Conservation (phyloP, 2,797 vertebrate genomes). For the Adelosebastes latens region DNA sequence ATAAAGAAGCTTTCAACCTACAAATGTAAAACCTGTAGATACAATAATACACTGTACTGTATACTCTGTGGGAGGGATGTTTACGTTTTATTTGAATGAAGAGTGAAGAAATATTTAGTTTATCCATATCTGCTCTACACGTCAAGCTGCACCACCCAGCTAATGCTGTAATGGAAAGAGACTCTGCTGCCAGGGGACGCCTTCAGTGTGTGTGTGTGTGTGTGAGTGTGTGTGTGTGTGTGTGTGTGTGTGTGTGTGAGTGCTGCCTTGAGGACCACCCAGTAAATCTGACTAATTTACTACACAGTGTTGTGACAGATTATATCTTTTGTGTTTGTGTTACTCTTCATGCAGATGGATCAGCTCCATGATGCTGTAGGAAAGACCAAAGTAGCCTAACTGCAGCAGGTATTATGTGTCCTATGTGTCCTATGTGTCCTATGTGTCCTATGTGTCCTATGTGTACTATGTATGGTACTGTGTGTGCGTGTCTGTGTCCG, state of each 20-base stretch:
- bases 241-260: not conserved
- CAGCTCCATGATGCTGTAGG: not conserved
- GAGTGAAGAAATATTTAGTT: not conserved
- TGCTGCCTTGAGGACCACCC: slow-evolving; percentile 11
- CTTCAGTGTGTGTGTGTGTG: not conserved
- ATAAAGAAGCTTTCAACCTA: not conserved
- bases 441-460: not conserved
- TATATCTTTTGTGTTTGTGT: slow-evolving; percentile 8
- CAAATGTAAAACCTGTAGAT: not conserved
- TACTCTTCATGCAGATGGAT: not conserved
- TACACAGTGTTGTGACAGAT: not conserved
- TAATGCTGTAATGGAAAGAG: slow-evolving; percentile 6
- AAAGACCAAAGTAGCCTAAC: not conserved
- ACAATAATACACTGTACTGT: no score
- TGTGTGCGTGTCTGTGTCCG: not conserved
- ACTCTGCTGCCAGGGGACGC: slow-evolving; percentile 6
- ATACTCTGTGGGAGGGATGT: not conserved
- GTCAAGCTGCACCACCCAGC: not conserved
- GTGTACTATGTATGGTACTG: not conserved
- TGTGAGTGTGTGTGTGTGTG: not conserved
- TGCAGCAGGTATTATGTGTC: not conserved
- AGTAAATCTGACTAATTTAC: not conserved
- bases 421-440: not conserved
- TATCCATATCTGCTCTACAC: not conserved
- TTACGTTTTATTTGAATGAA: not conserved